Evolutionary conservation across 2,797 vertebrate species (phyloP).

Genomic region (Lagocephalus sceleratus): DNA sequence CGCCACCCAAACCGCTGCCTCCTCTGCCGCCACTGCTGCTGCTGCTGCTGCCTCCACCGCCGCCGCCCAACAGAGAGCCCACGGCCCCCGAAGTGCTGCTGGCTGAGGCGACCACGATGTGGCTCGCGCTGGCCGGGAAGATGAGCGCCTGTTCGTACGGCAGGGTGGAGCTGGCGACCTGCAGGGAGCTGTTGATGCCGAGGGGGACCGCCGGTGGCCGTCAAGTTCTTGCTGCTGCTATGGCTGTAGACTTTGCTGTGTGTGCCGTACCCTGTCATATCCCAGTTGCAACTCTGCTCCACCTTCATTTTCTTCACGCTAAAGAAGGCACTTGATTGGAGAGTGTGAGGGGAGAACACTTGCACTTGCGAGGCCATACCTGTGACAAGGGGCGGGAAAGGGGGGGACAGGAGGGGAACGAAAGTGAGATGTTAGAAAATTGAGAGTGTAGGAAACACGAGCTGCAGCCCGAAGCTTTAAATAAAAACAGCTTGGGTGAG

Average conservation of each 20-base stretch:
- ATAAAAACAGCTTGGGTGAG: slow-evolving; percentile 71
- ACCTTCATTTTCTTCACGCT: slow-evolving; percentile 99
- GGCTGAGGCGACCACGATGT: slow-evolving; percentile 92
- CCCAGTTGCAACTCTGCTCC: slow-evolving; percentile 95
- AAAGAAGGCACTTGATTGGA: slow-evolving; percentile 99
- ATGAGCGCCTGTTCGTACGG: slow-evolving; percentile 97
- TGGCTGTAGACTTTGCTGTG: slow-evolving; percentile 90
- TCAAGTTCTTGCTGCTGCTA: slow-evolving; percentile 90
- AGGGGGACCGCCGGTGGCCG: slow-evolving; percentile 83
- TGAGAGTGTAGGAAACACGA: slow-evolving; percentile 73
- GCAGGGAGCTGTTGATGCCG: slow-evolving; percentile 82
- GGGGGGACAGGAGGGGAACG: slow-evolving; percentile 40
- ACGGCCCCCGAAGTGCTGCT: slow-evolving; percentile 87
- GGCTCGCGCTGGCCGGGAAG: slow-evolving; percentile 90
- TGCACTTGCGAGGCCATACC: slow-evolving; percentile 99
- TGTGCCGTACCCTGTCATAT: slow-evolving; percentile 99
- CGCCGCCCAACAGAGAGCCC: slow-evolving; percentile 78
- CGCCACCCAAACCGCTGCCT: slow-evolving; percentile 78
- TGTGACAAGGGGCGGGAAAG: slow-evolving; percentile 61
- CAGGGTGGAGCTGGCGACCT: slow-evolving; percentile 84
- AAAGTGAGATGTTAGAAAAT: slow-evolving; percentile 73
- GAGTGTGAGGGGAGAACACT: slow-evolving; percentile 96
- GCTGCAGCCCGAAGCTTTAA: slow-evolving; percentile 67
- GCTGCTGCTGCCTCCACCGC: slow-evolving; percentile 83
- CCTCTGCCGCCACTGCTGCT: slow-evolving; percentile 72